phyloP scores from a whole-genome alignment of 2,888 invertebrate species.

The Mythimna pallens region DNA sequence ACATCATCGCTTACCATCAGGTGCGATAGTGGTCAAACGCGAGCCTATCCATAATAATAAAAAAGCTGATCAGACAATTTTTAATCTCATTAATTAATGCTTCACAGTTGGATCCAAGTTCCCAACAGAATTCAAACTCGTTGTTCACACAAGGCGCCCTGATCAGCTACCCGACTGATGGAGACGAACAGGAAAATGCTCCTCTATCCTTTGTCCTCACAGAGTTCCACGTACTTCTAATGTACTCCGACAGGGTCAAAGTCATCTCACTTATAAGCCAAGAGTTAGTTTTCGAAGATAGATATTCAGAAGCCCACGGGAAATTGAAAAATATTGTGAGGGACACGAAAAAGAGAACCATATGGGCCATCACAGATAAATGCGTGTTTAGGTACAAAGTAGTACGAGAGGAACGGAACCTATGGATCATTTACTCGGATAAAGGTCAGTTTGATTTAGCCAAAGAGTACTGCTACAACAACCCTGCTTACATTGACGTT shows the following conservation, averaged over 20 bases:
- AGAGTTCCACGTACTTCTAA: conserved; percentile 96
- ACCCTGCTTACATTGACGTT: conserved; percentile 95
- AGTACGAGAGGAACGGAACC: conserved; percentile 95
- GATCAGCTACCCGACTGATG: conserved; percentile 81
- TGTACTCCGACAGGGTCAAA: conserved; percentile 95
- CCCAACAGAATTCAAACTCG: conserved; percentile 87
- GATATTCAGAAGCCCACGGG: conserved; percentile 95
- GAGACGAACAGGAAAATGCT: conserved; percentile 83
- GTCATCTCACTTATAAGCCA: conserved; percentile 96
- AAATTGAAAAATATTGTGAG: conserved; percentile 95
- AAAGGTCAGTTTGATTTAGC: conserved; percentile 96
- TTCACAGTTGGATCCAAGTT: conserved; percentile 86
- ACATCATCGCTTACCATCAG: no score
- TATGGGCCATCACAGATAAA: conserved; percentile 97
- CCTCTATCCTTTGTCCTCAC: conserved; percentile 96
- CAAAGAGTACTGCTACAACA: conserved; percentile 95
- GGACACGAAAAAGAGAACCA: conserved; percentile 94
- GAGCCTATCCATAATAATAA: no score
- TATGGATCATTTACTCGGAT: conserved; percentile 97
- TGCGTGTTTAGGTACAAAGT: conserved; percentile 96
- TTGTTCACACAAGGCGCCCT: conserved; percentile 86
- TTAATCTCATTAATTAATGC: not conserved
- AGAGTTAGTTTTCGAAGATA: conserved; percentile 96
- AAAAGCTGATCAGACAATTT: not conserved
- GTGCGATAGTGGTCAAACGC: no score